Evolutionary conservation across 1,140 invertebrate species (phyloP).

Genomic region (Lepidotrigona ventralis): DNA sequence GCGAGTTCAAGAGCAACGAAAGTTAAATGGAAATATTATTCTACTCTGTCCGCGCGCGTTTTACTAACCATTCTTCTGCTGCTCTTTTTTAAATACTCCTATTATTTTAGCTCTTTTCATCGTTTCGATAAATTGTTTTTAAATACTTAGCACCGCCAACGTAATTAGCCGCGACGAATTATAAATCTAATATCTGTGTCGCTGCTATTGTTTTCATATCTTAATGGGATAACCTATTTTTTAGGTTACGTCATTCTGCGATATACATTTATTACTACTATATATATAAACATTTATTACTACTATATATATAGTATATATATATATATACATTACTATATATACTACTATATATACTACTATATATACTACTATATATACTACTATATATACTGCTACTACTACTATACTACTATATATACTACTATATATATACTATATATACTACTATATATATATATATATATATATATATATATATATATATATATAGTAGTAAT

Average conservation of each 20-base stretch:
- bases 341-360: too few species aligned
- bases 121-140: conserved; percentile 11
- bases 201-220: too few species aligned
- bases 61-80: neutral
- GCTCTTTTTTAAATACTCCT: neutral
- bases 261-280: neutral
- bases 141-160: neutral
- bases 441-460: too few species aligned
- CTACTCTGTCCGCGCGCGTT: neutral
- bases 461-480: too few species aligned
- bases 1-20: conserved; percentile 18
- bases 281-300: neutral
- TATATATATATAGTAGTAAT: too few species aligned
- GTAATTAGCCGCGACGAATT: neutral
- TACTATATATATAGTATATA: too few species aligned
- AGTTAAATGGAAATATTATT: conserved; percentile 52
- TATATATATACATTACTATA: too few species aligned
- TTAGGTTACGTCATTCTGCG: neutral
- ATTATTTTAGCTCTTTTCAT: neutral
- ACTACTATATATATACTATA: too few species aligned
- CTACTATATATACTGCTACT: too few species aligned
- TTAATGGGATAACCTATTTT: neutral
- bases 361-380: too few species aligned
- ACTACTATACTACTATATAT: too few species aligned
- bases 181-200: neutral